Percentiles rank a stretch among this genome's conserved stretches.
phyloP scores from a whole-genome alignment of 2,797 vertebrate species.

The Sebastes flavidus region DNA sequence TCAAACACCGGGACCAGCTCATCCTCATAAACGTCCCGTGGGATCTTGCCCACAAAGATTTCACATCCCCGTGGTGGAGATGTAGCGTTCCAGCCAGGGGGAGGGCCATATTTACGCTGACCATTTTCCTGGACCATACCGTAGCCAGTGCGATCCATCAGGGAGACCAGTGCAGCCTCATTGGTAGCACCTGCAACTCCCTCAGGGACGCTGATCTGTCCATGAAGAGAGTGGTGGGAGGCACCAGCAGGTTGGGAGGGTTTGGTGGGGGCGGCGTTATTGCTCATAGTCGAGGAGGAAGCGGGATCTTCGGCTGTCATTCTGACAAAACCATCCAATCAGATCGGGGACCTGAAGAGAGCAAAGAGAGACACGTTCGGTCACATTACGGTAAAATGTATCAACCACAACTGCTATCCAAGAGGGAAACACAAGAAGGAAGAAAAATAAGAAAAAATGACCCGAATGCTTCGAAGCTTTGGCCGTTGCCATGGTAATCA shows the following conservation, averaged over 20 bases:
- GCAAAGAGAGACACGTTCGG: neutral
- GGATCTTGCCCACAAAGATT: conserved; percentile 98
- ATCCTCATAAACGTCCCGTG: conserved; percentile 96
- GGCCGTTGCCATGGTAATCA: too few relatives aligned
- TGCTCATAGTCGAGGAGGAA: conserved; percentile 92
- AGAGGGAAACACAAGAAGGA: neutral
- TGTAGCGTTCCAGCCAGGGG: conserved; percentile 91
- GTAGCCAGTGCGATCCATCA: conserved; percentile 95
- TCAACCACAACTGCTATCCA: neutral
- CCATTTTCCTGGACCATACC: conserved; percentile 97
- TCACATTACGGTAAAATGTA: neutral
- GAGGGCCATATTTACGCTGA: conserved; percentile 96
- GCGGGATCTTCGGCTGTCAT: conserved; percentile 98
- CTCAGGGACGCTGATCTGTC: conserved; percentile 84
- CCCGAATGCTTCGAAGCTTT: too few relatives aligned
- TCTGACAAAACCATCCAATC: conserved; percentile 93
- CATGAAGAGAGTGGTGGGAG: conserved; percentile 79
- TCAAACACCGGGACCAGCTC: conserved; percentile 98
- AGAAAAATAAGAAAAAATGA: neutral
- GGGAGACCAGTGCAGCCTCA: conserved; percentile 88
- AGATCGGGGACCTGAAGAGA: conserved; percentile 79
- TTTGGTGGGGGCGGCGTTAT: conserved; percentile 77
- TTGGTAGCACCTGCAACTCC: conserved; percentile 91
- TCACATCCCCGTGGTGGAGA: conserved; percentile 95
- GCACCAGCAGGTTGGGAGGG: conserved; percentile 67